phyloP scores from a whole-genome alignment of 2,888 invertebrate genomes.

The Coecobrya sp. region DNA sequence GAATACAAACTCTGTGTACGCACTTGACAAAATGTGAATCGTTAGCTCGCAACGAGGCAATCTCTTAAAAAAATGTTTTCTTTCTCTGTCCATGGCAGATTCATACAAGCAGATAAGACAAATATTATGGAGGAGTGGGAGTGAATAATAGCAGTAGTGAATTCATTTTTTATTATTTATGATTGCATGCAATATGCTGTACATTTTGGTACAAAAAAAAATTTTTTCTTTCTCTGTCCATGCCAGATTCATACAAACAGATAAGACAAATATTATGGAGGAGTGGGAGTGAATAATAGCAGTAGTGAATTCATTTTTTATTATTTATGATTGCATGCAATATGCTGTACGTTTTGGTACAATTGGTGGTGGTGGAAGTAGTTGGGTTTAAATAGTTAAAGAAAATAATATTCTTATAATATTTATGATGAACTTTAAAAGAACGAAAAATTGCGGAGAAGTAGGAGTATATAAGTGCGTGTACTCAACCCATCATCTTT shows the following conservation, averaged over 20 bases:
- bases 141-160: slow-evolving; percentile 50
- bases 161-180: slow-evolving; percentile 48
- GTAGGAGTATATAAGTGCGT: slow-evolving; percentile 65
- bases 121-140: slow-evolving; percentile 72
- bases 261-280: slow-evolving; percentile 57
- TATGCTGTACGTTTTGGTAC: slow-evolving; percentile 27
- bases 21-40: background rate
- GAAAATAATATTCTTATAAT: slow-evolving; percentile 30
- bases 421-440: slow-evolving; percentile 65
- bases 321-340: slow-evolving; percentile 56
- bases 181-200: slow-evolving; percentile 41
- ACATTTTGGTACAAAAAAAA: slow-evolving; percentile 32
- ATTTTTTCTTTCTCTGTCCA: background rate
- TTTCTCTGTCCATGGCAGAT: background rate
- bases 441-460: slow-evolving; percentile 37
- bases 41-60: background rate
- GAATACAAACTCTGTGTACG: slow-evolving; percentile 34
- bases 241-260: background rate
- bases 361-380: slow-evolving; percentile 12
- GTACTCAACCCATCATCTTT: slow-evolving; percentile 67
- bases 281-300: slow-evolving; percentile 72
- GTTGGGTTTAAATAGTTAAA: background rate
- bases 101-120: background rate
- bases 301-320: slow-evolving; percentile 22
- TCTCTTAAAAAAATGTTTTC: background rate